phyloP scores from a whole-genome alignment of 2,113 vertebrate genomes.

The Siniperca knerii region DNA sequence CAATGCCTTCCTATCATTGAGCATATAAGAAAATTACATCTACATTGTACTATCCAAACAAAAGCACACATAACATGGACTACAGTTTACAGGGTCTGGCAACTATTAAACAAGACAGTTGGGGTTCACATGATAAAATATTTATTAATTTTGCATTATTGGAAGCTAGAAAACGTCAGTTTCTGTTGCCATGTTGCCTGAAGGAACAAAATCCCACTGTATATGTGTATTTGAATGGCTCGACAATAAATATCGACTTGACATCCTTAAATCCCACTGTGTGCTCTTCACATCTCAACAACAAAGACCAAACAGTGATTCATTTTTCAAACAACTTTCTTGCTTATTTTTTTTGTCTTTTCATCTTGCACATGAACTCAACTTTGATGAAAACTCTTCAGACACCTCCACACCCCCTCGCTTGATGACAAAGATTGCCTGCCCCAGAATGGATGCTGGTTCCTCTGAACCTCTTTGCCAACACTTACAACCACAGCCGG shows the following conservation, averaged over 20 bases:
- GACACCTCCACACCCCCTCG: constrained; percentile 30
- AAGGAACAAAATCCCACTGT: background rate
- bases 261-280: background rate
- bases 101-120: background rate
- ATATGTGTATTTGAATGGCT: background rate
- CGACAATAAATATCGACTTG: background rate
- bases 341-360: background rate
- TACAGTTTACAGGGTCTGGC: background rate
- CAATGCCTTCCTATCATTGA: too few relatives aligned
- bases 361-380: background rate
- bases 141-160: background rate
- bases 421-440: constrained; percentile 22
- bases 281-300: background rate
- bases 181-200: constrained; percentile 3
- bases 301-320: background rate
- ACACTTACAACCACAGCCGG: constrained; percentile 60
- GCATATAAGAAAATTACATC: background rate
- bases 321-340: background rate
- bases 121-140: background rate
- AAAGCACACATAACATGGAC: background rate
- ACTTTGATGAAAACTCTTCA: constrained; percentile 27
- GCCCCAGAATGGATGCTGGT: constrained; percentile 15
- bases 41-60: background rate
- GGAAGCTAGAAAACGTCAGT: background rate
- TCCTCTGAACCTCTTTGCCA: constrained; percentile 54